These are phyloP conservation scores for Eonycteris spelaea DNA, from an alignment of 2,113 vertebrate species.

Conservation along the genomic window DNA sequence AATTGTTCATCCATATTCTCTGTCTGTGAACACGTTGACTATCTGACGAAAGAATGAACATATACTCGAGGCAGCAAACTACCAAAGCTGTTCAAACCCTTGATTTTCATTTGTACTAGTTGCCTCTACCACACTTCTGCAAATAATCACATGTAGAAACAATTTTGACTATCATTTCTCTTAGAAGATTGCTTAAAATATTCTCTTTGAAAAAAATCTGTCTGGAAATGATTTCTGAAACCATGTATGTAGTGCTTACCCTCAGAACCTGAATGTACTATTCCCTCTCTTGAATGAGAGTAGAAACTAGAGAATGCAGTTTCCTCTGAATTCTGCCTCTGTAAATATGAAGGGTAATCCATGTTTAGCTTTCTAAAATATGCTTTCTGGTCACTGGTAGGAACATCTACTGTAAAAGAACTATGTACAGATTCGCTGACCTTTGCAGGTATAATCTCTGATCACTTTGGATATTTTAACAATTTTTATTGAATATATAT, in stretches of 20 bases:
- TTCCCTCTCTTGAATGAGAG: neutral
- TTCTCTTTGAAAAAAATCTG: conserved; percentile 34
- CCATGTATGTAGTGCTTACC: neutral
- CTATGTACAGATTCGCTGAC: neutral
- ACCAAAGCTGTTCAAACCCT: neutral
- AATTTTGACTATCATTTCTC: neutral
- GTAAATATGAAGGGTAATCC: neutral
- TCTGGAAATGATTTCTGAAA: neutral
- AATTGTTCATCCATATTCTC: neutral
- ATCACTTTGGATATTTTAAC: neutral
- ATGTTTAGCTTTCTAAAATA: neutral
- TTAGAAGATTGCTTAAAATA: neutral
- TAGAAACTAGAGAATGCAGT: neutral
- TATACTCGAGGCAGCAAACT: neutral
- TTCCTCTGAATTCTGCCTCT: neutral
- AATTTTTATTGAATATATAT: neutral
- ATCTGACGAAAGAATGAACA: conserved; percentile 5
- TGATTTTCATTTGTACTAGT: neutral
- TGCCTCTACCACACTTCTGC: neutral
- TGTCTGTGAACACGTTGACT: neutral
- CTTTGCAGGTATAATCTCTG: neutral
- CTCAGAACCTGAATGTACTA: neutral
- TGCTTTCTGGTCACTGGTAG: neutral
- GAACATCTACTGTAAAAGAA: neutral
- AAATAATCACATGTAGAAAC: conserved; percentile 26